Conservation (phyloP, 2,888 invertebrate genomes). For the Lasioglossum oenotherae region DNA sequence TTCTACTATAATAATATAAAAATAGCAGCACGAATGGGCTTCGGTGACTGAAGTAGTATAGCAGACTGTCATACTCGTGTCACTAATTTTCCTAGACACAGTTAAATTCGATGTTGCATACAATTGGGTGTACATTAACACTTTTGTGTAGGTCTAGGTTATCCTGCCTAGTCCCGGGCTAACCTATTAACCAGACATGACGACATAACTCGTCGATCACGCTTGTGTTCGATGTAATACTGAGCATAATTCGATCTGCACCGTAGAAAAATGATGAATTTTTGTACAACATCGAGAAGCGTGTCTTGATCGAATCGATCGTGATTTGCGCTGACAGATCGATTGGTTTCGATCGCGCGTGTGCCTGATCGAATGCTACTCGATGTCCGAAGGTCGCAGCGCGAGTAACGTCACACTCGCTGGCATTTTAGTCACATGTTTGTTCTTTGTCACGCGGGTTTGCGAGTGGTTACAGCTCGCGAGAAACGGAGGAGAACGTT, state of each 20-base stretch:
- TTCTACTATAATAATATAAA: not conserved
- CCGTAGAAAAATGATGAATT: not conserved
- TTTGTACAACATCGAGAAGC: not conserved
- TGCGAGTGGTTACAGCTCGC: slow-evolving; percentile 5
- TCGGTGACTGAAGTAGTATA: not conserved
- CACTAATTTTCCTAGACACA: not conserved
- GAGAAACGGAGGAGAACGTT: not conserved
- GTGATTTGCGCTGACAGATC: not conserved
- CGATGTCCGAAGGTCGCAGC: slow-evolving; percentile 58
- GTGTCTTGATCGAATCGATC: not conserved
- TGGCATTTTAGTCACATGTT: slow-evolving; percentile 60
- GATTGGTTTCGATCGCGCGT: slow-evolving; percentile 1
- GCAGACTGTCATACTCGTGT: not conserved
- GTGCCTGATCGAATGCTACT: slow-evolving; percentile 42
- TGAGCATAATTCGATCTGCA: not conserved
- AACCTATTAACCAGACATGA: not conserved
- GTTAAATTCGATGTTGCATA: not conserved
- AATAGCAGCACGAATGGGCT: not conserved
- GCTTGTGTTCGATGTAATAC: not conserved
- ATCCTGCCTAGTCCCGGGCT: not conserved
- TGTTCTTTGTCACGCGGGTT: slow-evolving; percentile 61
- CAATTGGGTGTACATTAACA: not conserved
- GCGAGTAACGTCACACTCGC: slow-evolving; percentile 50
- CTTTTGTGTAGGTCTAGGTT: not conserved
- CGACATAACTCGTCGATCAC: not conserved